Evolutionary conservation across 2,797 vertebrate genomes (phyloP).

Genomic region (Galagoides demidoff): DNA sequence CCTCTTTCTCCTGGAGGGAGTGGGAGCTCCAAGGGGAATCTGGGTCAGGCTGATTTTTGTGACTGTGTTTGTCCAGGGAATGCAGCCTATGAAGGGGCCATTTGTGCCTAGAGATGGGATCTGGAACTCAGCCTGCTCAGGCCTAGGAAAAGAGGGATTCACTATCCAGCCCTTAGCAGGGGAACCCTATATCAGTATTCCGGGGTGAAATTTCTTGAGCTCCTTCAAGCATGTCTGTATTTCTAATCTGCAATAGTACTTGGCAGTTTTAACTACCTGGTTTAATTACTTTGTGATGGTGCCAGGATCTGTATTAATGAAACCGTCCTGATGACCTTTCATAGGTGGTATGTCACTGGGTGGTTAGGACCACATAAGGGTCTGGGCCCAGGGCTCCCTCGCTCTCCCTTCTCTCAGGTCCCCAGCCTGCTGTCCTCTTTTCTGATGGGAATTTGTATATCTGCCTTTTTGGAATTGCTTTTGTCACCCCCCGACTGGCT

Average conservation of each 20-base stretch:
- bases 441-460: neutral
- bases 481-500: neutral
- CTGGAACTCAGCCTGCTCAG: no score
- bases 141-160: no score
- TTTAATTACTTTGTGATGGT: conserved; percentile 7
- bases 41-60: no score
- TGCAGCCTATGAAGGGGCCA: no score
- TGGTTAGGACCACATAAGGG: neutral
- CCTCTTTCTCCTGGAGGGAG: no score
- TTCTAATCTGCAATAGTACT: no score
- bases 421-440: neutral
- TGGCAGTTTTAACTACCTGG: neutral
- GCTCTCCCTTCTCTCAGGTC: neutral
- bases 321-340: neutral
- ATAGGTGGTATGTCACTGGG: neutral
- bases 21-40: no score
- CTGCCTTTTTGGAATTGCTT: neutral
- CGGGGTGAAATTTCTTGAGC: neutral
- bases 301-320: neutral
- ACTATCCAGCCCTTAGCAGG: no score
- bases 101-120: no score
- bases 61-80: no score
- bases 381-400: no score
- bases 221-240: neutral
- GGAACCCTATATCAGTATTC: neutral